Evolutionary conservation across 2,797 vertebrate genomes (phyloP), one percentile per base, ranked within the genome.

Genomic region (Catamblyrhynchus diadema): DNA sequence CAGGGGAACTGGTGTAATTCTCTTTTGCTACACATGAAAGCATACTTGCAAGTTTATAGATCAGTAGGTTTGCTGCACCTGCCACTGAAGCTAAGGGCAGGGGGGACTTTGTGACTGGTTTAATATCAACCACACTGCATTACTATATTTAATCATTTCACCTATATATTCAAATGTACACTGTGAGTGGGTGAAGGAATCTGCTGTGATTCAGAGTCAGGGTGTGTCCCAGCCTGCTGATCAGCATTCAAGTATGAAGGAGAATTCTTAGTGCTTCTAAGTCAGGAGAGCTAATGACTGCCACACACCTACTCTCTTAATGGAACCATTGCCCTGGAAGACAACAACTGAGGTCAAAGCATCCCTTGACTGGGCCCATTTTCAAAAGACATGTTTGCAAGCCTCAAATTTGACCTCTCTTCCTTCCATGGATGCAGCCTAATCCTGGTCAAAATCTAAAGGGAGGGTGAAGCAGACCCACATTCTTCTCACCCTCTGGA

Each of bases 211-310:
- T 92, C 73, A 85, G 73, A 62, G 32, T 12, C 70, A 69, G 81
- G 93, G 93, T 75, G 93, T 86, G 89, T 75, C 89, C 27, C 81
- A 81, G 32, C 39, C 81, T 84, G 72, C 85, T 79, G 27, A 51
- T 90, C 70, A 53, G 33, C 4, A 0, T 51, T 25, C 71, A 86
- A 8, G 84, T 61, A 86, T 66, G 88, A 53, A 95, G 81, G 28
- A 92, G 73, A 78, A 79, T 85, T 94, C 86, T 72, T 64, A n/a
- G 33, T 65, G 15, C 47, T 44, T 39, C 78, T 45, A 73, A 66
- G 41, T 33, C 42, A 47, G 22, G 47, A 78, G 37, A 93, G 41
- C 24, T 85, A 60, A 88, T 92, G 33, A 72, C 30, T 75, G 15
- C 42, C 42, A 30, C 30, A 90, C n/a, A 0, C 88, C 86, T 47